Conservation (phyloP, 2,888 invertebrate species). For the Acleris sparsana region DNA sequence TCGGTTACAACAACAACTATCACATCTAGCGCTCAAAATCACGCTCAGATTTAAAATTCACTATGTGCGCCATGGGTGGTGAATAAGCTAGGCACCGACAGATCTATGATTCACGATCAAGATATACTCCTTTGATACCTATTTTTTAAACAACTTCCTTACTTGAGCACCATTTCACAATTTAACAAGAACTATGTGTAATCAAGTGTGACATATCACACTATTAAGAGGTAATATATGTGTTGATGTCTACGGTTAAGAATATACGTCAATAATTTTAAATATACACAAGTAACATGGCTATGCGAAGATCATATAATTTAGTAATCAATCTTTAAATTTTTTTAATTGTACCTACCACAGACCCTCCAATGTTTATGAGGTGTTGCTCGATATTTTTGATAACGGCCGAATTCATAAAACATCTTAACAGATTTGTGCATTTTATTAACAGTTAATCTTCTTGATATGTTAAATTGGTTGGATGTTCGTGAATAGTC, state of each 20-base stretch:
- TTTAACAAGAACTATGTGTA: constrained; percentile 25
- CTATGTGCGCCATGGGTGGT: no score
- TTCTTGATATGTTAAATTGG: background rate
- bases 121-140: constrained; percentile 24
- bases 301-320: constrained; percentile 33
- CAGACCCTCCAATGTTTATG: constrained; percentile 1
- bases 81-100: background rate
- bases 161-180: constrained; percentile 25
- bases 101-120: constrained; percentile 31
- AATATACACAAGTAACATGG: constrained; percentile 25
- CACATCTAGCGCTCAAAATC: no score
- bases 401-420: background rate
- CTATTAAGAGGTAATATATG: constrained; percentile 22
- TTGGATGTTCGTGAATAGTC: background rate
- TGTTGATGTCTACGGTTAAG: constrained; percentile 27
- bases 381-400: constrained; percentile 9
- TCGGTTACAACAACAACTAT: constrained; percentile 48
- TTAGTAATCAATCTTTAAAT: constrained; percentile 33
- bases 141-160: constrained; percentile 37
- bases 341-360: constrained; percentile 32
- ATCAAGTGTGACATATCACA: constrained; percentile 34
- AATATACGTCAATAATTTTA: constrained; percentile 23
- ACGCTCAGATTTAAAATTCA: no score
- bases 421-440: no score
- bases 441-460: background rate